Evolutionary conservation across 2,888 invertebrate genomes (phyloP).

Genomic region (Himalopsyche anomala): DNA sequence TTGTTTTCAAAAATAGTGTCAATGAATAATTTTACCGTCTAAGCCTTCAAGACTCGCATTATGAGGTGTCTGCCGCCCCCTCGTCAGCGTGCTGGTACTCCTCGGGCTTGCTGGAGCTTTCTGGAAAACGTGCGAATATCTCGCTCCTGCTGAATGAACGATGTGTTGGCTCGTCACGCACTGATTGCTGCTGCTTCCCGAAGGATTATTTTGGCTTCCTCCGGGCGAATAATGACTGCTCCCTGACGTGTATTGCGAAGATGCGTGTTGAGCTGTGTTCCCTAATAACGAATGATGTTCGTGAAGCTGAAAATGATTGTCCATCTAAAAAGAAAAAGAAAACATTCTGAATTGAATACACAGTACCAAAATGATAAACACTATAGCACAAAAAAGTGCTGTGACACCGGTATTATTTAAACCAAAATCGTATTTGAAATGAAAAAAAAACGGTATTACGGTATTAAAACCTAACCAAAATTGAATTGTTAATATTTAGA

Average conservation of each 20-base stretch:
- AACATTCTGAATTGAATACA: too few species aligned
- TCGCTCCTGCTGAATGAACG: slow-evolving; percentile 69
- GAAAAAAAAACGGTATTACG: too few species aligned
- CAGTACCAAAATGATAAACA: too few species aligned
- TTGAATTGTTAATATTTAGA: too few species aligned
- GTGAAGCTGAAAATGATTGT: slow-evolving; percentile 75
- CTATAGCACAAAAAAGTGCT: too few species aligned
- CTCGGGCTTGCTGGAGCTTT: slow-evolving; percentile 77
- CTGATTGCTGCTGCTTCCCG: slow-evolving; percentile 67
- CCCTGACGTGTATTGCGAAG: slow-evolving; percentile 65
- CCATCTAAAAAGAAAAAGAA: slow-evolving; percentile 68
- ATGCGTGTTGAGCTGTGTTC: slow-evolving; percentile 63
- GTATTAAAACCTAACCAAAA: too few species aligned
- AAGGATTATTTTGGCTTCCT: slow-evolving; percentile 25
- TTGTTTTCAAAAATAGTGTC: too few species aligned
- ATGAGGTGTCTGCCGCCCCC: slow-evolving; percentile 71
- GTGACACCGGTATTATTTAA: too few species aligned
- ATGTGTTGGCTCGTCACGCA: slow-evolving; percentile 62
- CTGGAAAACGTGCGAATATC: slow-evolving; percentile 78
- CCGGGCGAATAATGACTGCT: slow-evolving; percentile 65
- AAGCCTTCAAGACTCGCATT: slow-evolving; percentile 60
- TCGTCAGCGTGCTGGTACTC: slow-evolving; percentile 73
- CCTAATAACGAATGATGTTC: slow-evolving; percentile 75
- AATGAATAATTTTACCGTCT: slow-evolving; percentile 68
- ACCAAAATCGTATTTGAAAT: too few species aligned